Evolutionary conservation across 1,140 invertebrate genomes (phyloP).

Genomic region (Listronotus oregonensis): DNA sequence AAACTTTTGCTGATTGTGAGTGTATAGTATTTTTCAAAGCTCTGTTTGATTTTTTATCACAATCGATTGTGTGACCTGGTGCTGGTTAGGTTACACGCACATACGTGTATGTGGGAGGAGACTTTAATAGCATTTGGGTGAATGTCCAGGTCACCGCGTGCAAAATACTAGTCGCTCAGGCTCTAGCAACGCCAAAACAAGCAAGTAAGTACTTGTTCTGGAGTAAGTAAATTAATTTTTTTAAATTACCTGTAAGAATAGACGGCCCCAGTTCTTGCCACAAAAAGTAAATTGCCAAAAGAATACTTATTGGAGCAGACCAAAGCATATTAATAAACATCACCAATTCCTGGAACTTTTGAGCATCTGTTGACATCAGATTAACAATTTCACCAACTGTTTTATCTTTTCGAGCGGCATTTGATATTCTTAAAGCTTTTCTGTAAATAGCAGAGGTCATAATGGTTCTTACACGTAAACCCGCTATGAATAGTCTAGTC

Average conservation of each 20-base stretch:
- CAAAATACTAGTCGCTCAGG: too few relatives aligned
- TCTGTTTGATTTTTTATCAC: too few relatives aligned
- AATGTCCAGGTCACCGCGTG: too few relatives aligned
- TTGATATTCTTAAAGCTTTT: conserved; percentile 82
- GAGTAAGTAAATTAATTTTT: too few relatives aligned
- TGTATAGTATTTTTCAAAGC: too few relatives aligned
- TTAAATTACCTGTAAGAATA: conserved; percentile 71
- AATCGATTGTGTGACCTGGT: too few relatives aligned
- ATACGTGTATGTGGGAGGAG: too few relatives aligned
- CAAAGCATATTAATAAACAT: conserved; percentile 94
- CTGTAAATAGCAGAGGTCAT: conserved; percentile 92
- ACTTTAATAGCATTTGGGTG: too few relatives aligned
- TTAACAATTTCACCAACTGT: conserved; percentile 85
- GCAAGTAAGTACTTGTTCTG: too few relatives aligned
- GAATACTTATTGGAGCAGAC: conserved; percentile 93
- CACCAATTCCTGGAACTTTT: conserved; percentile 84
- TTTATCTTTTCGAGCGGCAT: conserved; percentile 76
- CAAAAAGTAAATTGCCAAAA: conserved; percentile 83
- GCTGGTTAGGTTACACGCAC: too few relatives aligned
- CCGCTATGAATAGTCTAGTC: conserved; percentile 87
- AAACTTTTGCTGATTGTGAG: too few relatives aligned
- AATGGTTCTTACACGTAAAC: conserved; percentile 86
- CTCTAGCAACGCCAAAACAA: too few relatives aligned
- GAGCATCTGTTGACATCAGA: conserved; percentile 87
- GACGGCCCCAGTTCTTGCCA: conserved; percentile 85